phyloP scores from a whole-genome alignment of 2,888 invertebrate genomes.

The Eupithecia abbreviata region DNA sequence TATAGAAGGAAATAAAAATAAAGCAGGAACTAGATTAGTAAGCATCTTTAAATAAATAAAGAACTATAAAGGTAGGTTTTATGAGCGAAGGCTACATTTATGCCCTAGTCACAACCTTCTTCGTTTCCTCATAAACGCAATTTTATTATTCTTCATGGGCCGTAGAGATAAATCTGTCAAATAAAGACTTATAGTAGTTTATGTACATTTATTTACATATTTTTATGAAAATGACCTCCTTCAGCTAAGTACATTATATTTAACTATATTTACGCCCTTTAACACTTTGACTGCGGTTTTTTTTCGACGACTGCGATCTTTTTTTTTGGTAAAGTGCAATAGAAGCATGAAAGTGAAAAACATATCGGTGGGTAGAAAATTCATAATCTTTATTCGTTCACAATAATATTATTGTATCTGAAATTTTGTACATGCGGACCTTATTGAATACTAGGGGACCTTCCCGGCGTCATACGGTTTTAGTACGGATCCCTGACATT shows the following conservation, averaged over 20 bases:
- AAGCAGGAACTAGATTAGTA: background rate
- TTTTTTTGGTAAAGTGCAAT: too few relatives aligned
- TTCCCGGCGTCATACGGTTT: too few relatives aligned
- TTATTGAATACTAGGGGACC: too few relatives aligned
- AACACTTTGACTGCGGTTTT: too few relatives aligned
- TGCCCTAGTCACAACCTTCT: background rate
- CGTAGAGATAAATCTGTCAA: background rate
- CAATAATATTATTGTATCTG: too few relatives aligned
- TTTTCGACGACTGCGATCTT: too few relatives aligned
- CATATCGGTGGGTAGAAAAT: too few relatives aligned
- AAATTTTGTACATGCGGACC: too few relatives aligned
- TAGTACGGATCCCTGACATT: too few relatives aligned
- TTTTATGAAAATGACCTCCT: background rate
- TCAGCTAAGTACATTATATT: background rate
- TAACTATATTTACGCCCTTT: background rate
- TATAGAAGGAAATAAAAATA: background rate
- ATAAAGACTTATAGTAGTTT: background rate
- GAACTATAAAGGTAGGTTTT: background rate
- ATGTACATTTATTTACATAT: background rate
- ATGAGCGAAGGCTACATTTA: background rate
- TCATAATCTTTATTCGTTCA: too few relatives aligned
- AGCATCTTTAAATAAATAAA: background rate
- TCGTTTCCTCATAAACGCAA: background rate
- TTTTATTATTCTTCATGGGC: background rate
- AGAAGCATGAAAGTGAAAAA: too few relatives aligned